Percentiles rank a stretch among this genome's conserved stretches.
These are phyloP conservation scores for Mohoua ochrocephala DNA, from an alignment of 2,113 vertebrate species.

Conservation along the genomic window DNA sequence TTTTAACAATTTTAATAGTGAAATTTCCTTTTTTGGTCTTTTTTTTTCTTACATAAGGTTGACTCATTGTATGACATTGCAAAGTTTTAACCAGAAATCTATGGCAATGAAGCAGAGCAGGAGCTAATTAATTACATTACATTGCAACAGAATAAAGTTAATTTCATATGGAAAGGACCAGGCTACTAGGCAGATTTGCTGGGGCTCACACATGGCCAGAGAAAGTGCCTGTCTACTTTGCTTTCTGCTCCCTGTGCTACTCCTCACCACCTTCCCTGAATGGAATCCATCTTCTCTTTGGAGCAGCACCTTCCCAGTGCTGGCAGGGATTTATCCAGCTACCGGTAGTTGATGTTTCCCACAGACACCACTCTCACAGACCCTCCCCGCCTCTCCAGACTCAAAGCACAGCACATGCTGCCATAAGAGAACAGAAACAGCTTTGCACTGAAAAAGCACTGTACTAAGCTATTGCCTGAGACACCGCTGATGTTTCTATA, in stretches of 20 bases:
- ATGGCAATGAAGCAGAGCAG: background rate
- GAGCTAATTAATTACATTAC: background rate
- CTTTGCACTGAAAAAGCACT: background rate
- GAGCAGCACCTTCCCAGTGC: background rate
- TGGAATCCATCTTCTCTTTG: background rate
- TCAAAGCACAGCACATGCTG: background rate
- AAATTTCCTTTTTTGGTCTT: background rate
- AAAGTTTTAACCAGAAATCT: background rate
- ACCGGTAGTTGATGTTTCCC: accelerated
- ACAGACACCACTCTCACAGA: accelerated
- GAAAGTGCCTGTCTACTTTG: background rate
- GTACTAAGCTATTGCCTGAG: background rate
- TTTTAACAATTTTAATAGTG: background rate
- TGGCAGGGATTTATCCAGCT: background rate
- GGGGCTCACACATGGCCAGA: background rate
- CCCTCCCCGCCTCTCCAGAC: background rate
- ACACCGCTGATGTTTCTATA: accelerated
- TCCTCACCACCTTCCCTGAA: background rate
- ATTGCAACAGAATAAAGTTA: background rate
- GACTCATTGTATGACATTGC: background rate
- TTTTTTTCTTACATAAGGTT: background rate
- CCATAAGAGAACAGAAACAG: background rate
- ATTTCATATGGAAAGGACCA: background rate
- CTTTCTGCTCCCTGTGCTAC: background rate
- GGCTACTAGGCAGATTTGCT: background rate